phyloP scores from a whole-genome alignment of 2,797 vertebrate species.

The Iguana delicatissima region DNA sequence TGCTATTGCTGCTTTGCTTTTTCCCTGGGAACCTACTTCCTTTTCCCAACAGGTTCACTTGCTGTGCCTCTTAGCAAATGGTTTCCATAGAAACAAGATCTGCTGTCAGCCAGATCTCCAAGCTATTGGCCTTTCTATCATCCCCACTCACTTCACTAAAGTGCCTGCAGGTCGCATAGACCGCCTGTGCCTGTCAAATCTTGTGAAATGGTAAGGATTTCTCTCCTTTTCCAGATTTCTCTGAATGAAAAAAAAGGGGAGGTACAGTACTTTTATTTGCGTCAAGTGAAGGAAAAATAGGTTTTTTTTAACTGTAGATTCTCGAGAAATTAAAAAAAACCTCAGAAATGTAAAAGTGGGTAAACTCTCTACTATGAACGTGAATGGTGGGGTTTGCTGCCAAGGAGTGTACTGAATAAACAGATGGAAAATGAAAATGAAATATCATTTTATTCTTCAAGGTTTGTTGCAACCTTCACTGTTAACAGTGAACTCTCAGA shows the following conservation, averaged over 20 bases:
- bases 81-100: conserved; percentile 87
- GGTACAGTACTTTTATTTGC: neutral
- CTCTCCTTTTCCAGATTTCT: neutral
- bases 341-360: neutral
- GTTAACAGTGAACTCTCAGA: conserved; percentile 86
- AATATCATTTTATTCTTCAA: conserved; percentile 62
- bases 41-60: conserved; percentile 88
- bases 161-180: conserved; percentile 80
- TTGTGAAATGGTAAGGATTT: conserved; percentile 89
- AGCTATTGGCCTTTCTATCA: conserved; percentile 90
- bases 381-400: neutral
- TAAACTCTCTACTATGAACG: neutral
- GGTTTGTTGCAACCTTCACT: conserved; percentile 92
- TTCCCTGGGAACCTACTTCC: neutral
- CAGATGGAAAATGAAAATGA: neutral
- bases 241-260: neutral
- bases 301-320: neutral
- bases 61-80: conserved; percentile 92
- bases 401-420: conserved; percentile 3
- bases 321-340: neutral
- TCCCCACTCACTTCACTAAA: conserved; percentile 84
- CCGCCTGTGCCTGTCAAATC: conserved; percentile 82
- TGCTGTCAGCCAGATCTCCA: conserved; percentile 89
- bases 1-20: conserved; percentile 45
- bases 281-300: neutral